Evolutionary conservation across 2,113 vertebrate species (phyloP).

Genomic region (Setophaga kirtlandii): DNA sequence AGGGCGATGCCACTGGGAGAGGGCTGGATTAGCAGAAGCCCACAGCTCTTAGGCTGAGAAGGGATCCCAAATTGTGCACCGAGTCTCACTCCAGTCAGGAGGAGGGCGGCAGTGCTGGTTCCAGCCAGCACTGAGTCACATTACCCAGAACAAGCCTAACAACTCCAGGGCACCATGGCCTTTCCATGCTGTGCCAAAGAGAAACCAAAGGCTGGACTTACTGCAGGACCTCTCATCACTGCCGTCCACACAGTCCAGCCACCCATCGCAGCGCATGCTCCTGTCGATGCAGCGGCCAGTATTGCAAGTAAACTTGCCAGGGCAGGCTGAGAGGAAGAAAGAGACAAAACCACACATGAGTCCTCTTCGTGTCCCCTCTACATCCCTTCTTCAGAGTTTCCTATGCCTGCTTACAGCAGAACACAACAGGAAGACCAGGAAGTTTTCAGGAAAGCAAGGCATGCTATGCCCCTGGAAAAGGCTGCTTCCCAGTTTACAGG

Average conservation of each 20-base stretch:
- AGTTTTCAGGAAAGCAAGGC: neutral
- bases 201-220: slow-evolving; percentile 64
- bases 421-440: neutral
- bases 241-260: slow-evolving; percentile 89
- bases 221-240: slow-evolving; percentile 86
- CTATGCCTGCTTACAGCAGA: neutral
- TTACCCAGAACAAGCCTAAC: neutral
- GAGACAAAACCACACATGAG: fast-evolving
- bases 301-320: slow-evolving; percentile 81
- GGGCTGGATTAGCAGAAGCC: neutral
- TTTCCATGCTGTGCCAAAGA: neutral
- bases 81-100: fast-evolving
- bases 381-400: fast-evolving
- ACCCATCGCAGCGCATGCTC: slow-evolving; percentile 86
- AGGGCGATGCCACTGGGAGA: neutral
- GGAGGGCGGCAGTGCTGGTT: fast-evolving
- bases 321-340: slow-evolving; percentile 80
- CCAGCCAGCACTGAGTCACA: neutral
- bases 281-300: slow-evolving; percentile 79
- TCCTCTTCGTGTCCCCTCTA: neutral
- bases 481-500: fast-evolving
- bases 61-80: fast-evolving
- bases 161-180: fast-evolving
- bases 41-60: neutral
- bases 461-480: neutral